Base-by-base conservation (phyloP, 1,140 invertebrate genomes). In the Drosophila truncata region DNA sequence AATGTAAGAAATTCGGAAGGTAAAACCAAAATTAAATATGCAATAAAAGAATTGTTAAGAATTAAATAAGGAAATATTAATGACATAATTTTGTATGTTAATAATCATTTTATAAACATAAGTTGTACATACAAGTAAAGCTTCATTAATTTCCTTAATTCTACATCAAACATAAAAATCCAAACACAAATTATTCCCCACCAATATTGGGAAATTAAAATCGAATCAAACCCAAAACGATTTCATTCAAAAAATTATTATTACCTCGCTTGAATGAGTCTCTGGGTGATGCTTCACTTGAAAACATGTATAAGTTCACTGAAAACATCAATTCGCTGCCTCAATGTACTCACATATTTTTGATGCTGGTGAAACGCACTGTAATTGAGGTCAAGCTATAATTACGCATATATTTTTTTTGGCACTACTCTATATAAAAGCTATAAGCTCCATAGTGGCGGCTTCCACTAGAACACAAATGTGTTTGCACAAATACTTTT, bases 401-500 rank as follows among this genome's bases (percentile, higher is more conserved):
- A 65, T 65, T 42, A 65, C 16, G 57, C 37, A 18, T 33, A 4
- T 64, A 2, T 23, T 61, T 31, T 60, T 65, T 65, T 65, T 42
- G 62, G 62, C 62, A 42, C 39, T 39, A 11, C 62, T 29, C 46
- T 47, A 25, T 41, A n/a, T 37, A 18, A 11, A 13, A 52, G 29
- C 58, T 10, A 31, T 31, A 31, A 11, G 57, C 62, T 61, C 11
- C 9, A 14, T 23, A 31, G 57, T 41, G 62, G 57, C 29, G n/a
- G 10, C 16, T 27, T 13, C 7, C 14, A 37, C 42, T 14, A 35
- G 44, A 67, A 67, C 31, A 35, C 35, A 42, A 44, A 55, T 55
- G 20, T 42, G 23, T 70, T 70, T 69, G 63, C 47, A n/a, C 20
- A 70, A 72, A 72, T 50, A 72, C 42, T 47, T 59, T 59, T 33